A percentile compares a stretch with the other conserved stretches of the same genome.
Evolutionary conservation across 1,140 invertebrate genomes (phyloP).

Genomic region (Papilio machaon): DNA sequence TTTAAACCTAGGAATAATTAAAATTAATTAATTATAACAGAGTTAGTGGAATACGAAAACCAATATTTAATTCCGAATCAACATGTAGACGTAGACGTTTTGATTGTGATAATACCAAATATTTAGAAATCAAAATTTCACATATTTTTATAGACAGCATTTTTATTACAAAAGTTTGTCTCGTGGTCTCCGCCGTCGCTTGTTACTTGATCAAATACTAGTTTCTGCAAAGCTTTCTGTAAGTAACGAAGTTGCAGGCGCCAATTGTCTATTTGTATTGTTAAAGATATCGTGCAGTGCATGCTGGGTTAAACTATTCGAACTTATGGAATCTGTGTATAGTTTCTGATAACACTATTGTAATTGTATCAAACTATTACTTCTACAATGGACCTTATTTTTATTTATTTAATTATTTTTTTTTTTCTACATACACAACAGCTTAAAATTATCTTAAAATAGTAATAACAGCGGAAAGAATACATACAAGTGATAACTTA

Average conservation of each 20-base stretch:
- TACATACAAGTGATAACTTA: no score
- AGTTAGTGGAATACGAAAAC: no score
- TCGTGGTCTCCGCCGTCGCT: constrained; percentile 41
- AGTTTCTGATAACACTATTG: not conserved
- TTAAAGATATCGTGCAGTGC: constrained; percentile 44
- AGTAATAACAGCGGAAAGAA: no score
- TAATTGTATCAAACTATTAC: not conserved
- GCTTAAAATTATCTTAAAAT: no score
- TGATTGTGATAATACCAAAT: not conserved
- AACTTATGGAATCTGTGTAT: not conserved
- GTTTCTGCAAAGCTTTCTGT: constrained; percentile 52
- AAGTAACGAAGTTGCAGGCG: constrained; percentile 68
- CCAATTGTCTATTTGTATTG: constrained; percentile 62
- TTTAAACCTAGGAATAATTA: no score
- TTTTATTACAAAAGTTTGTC: not conserved
- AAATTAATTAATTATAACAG: no score
- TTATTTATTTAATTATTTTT: no score
- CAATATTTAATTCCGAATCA: no score
- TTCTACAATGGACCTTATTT: not conserved
- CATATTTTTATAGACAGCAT: not conserved
- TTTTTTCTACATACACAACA: no score
- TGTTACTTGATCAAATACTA: constrained; percentile 40
- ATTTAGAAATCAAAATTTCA: not conserved
- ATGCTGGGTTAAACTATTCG: constrained; percentile 15
- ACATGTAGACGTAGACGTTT: not conserved